Percentiles rank a stretch among this genome's conserved stretches.
Conservation (phyloP, 2,888 invertebrate species). For the Dicranocentrus wangi region DNA sequence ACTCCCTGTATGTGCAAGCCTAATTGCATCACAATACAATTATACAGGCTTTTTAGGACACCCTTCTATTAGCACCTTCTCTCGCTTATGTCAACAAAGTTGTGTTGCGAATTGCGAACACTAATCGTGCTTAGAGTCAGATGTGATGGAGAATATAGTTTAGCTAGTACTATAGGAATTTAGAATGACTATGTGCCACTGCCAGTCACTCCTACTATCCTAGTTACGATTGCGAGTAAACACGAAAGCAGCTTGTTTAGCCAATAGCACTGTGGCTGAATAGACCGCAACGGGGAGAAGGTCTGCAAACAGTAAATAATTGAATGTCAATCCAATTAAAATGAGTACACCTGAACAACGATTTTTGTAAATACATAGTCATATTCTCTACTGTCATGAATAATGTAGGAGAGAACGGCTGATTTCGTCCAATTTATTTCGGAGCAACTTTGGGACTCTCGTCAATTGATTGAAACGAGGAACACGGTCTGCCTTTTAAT, state of each 20-base stretch:
- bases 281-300: background rate
- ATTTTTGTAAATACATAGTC: background rate
- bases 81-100: too few relatives aligned
- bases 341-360: background rate
- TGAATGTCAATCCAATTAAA: conserved; percentile 33
- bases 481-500: background rate
- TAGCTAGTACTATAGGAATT: too few relatives aligned
- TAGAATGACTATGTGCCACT: too few relatives aligned
- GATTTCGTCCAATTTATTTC: too few relatives aligned
- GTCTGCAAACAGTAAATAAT: background rate
- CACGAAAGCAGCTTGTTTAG: background rate
- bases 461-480: background rate
- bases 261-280: background rate
- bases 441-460: conserved; percentile 8
- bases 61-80: too few relatives aligned
- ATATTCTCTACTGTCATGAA: conserved; percentile 27
- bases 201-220: background rate
- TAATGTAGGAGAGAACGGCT: too few relatives aligned
- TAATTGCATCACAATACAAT: too few relatives aligned
- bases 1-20: too few relatives aligned
- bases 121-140: background rate
- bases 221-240: background rate
- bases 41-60: too few relatives aligned
- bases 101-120: too few relatives aligned
- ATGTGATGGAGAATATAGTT: too few relatives aligned